phyloP scores from a whole-genome alignment of 2,113 vertebrate genomes.

The Eubucco bourcierii region DNA sequence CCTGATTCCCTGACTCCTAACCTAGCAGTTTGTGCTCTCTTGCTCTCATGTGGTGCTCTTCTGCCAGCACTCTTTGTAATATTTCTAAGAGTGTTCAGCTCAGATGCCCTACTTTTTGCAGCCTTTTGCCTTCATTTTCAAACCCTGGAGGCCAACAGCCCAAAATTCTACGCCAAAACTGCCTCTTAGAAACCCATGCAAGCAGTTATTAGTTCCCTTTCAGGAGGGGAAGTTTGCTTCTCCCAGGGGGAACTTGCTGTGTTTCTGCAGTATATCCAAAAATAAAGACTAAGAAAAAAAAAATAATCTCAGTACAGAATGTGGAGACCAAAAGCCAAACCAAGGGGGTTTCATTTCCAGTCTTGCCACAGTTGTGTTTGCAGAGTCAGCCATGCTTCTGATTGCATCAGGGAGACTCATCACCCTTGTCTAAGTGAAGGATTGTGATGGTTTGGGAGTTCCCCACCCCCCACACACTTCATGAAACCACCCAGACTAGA shows the following conservation, averaged over 20 bases:
- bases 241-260: slow-evolving; percentile 15
- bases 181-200: not conserved
- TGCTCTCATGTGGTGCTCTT: not conserved
- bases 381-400: not conserved
- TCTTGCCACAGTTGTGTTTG: not conserved
- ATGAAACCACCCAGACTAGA: too few species aligned
- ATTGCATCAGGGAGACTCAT: not conserved
- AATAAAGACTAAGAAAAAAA: not conserved
- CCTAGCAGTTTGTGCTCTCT: not conserved
- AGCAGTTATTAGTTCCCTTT: slow-evolving; percentile 14
- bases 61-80: not conserved
- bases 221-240: not conserved
- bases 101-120: not conserved
- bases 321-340: not conserved
- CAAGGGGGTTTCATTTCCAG: not conserved
- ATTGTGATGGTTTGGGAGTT: too few species aligned
- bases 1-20: not conserved
- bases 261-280: not conserved
- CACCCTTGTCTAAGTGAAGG: not conserved
- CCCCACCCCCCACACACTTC: too few species aligned
- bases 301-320: not conserved
- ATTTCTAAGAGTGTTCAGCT: not conserved
- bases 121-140: not conserved
- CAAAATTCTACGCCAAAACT: not conserved
- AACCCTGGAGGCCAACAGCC: not conserved